Evolutionary conservation across 2,888 invertebrate species (phyloP), one percentile per base, ranked within the genome.

Genomic region (Melinopterus prodromus): DNA sequence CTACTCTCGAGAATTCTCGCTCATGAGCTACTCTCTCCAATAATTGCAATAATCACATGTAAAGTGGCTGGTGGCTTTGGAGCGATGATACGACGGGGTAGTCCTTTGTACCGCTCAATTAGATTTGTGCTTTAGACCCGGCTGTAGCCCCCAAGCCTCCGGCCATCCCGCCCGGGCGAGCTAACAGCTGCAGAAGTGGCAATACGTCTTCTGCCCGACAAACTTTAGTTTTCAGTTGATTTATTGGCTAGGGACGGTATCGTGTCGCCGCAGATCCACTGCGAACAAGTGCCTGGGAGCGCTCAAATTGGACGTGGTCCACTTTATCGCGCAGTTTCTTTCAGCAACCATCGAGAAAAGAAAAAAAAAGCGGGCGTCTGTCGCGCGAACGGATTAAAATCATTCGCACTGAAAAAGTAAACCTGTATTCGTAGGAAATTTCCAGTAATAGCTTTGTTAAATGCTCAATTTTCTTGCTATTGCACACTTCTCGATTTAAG

Each of bases 1-100:
- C 53, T 53, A 9, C 53, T 4, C 53, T 53, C 53, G 53, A 53
- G 53, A 7, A 12, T 53, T 53, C 53, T 4, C 26, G 53, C 53
- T 53, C 53, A 6, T 53, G 53, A 53, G 53, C 2, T 76, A 26
- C 71, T 77, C 36, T 7, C 69, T 15, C 78, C 9, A 79, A 16
- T 76, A 76, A 79, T 79, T 76, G 16, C 76, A 53, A 76, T 79
- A 79, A 79, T 76, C 70, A 76, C 76, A 36, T 79, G 79, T 76
- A 79, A 79, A 79, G 79, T 79, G 79, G 79, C 16, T 71, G 38
- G 79, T 35, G 76, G 53, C 12, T 53, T 53, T 53, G 53, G 53
- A 6, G 53, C 53, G 53, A 7, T 53, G 53, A 53, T 53, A 53
- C 53, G 53, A 53, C 53, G 53, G 0, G 53, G 53, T 53, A 53